phyloP scores from a whole-genome alignment of 2,797 vertebrate species.

The Euphonia xanthogaster region DNA sequence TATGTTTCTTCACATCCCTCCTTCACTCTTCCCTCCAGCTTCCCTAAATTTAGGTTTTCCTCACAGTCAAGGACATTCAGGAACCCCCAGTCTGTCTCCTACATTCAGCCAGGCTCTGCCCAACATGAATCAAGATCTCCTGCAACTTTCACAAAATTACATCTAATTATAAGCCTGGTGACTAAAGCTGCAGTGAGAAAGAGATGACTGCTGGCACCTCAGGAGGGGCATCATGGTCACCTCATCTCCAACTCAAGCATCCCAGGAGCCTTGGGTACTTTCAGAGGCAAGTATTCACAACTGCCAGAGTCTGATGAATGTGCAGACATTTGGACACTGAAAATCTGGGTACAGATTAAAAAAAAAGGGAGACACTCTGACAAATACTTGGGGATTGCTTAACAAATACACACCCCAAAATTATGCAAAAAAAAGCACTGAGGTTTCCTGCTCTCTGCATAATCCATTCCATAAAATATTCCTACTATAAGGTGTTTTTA shows the following conservation, averaged over 20 bases:
- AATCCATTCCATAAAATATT: neutral
- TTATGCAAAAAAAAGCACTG: neutral
- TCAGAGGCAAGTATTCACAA: neutral
- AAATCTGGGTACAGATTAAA: neutral
- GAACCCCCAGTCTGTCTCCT: neutral
- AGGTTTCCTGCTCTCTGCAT: neutral
- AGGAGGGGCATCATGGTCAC: neutral
- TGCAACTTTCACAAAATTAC: neutral
- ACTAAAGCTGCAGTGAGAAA: neutral
- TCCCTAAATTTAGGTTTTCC: neutral
- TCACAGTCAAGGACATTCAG: neutral
- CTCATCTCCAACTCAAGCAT: neutral
- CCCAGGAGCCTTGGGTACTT: neutral
- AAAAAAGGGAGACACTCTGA: accelerated
- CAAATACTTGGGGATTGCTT: neutral
- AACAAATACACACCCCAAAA: neutral
- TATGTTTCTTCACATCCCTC: neutral
- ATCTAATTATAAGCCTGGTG: neutral
- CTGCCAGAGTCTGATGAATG: neutral
- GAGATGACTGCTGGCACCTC: neutral
- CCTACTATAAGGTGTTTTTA: neutral
- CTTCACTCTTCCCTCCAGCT: neutral
- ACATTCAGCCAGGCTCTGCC: neutral
- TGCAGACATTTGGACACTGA: neutral
- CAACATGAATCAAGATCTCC: neutral